These are phyloP conservation scores for Cataglyphis altisquamis DNA, from an alignment of 2,888 invertebrate genomes.

Conservation along the genomic window DNA sequence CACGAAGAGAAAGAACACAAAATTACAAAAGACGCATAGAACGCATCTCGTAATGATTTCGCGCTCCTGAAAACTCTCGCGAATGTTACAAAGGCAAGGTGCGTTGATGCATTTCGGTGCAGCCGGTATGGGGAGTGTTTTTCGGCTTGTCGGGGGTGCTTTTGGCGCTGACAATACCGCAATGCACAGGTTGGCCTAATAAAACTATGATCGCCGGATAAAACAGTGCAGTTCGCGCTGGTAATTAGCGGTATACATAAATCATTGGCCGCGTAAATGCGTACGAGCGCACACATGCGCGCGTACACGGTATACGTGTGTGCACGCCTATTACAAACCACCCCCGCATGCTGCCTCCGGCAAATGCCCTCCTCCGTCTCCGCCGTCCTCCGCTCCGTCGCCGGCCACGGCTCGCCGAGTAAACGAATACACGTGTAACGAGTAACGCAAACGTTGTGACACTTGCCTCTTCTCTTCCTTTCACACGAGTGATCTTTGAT, in stretches of 20 bases:
- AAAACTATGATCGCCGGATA: constrained; percentile 85
- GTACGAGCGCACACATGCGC: constrained; percentile 61
- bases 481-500: constrained; percentile 21
- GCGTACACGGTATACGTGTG: constrained; percentile 24
- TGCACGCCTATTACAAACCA: constrained; percentile 73
- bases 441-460: constrained; percentile 75
- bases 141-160: constrained; percentile 68
- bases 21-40: background rate
- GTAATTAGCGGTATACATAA: constrained; percentile 86
- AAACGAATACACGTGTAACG: constrained; percentile 66
- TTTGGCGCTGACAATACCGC: constrained; percentile 81
- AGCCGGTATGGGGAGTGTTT: constrained; percentile 66
- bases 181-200: constrained; percentile 82
- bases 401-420: constrained; percentile 34
- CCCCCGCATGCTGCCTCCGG: constrained; percentile 23
- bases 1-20: background rate
- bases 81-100: constrained; percentile 4
- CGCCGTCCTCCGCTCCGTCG: constrained; percentile 1
- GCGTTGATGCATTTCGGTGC: constrained; percentile 69
- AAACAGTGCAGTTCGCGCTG: constrained; percentile 83
- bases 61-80: background rate
- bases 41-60: background rate
- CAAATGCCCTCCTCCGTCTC: constrained; percentile 19
- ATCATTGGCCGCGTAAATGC: constrained; percentile 81
- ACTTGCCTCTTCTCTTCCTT: constrained; percentile 20